Percentiles rank a stretch among this genome's conserved stretches.
Evolutionary conservation across 2,888 invertebrate species (phyloP).

Genomic region (Melieria omissa): DNA sequence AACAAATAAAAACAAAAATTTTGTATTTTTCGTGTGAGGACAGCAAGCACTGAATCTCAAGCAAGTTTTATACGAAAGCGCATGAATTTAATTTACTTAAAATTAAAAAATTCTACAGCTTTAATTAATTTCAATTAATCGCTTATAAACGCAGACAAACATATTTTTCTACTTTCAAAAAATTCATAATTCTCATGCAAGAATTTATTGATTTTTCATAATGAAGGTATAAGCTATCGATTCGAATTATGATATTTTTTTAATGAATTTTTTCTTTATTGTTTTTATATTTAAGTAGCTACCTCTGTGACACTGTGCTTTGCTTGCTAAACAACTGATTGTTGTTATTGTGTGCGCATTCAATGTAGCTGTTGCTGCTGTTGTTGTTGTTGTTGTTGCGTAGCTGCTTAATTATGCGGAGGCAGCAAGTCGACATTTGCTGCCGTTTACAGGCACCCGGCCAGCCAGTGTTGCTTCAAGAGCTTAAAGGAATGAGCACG

Average conservation of each 20-base stretch:
- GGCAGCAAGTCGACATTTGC: not conserved
- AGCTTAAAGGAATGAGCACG: not conserved
- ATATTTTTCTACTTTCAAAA: too few species aligned
- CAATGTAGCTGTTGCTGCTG: slow-evolving; percentile 12
- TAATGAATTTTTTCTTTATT: not conserved
- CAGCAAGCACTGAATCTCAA: too few species aligned
- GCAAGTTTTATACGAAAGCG: too few species aligned
- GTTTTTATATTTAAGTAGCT: not conserved
- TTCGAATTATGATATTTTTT: not conserved
- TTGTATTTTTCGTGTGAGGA: too few species aligned
- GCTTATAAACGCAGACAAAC: too few species aligned
- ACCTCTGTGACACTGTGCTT: not conserved
- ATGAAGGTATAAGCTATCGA: not conserved
- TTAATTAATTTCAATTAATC: too few species aligned
- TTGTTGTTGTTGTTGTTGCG: slow-evolving; percentile 4
- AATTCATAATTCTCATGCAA: too few species aligned
- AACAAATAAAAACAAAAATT: too few species aligned
- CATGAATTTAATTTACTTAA: too few species aligned
- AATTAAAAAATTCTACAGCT: too few species aligned
- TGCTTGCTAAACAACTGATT: not conserved
- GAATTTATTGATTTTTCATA: not conserved
- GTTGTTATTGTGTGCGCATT: not conserved
- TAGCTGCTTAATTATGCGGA: slow-evolving; percentile 15
- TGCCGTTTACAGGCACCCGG: not conserved
- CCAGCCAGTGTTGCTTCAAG: not conserved